A percentile compares a stretch with the other conserved stretches of the same genome.
Conservation (phyloP, 2,888 invertebrate genomes). For the Pilophorus perplexus region DNA sequence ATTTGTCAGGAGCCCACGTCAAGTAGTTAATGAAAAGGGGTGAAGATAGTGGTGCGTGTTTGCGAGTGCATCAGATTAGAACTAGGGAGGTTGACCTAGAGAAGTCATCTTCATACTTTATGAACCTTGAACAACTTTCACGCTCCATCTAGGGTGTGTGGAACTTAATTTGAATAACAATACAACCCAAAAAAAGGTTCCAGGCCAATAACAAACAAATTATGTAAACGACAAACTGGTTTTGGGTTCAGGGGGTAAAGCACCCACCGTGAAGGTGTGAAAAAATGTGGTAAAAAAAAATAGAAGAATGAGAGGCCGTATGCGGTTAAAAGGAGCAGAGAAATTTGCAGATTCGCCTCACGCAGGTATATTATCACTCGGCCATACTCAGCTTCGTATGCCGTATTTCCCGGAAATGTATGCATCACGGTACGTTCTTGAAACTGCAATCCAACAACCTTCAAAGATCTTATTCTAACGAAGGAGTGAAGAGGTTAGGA, state of each 20-base stretch:
- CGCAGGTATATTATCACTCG: no score
- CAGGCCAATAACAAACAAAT: slow-evolving; percentile 32
- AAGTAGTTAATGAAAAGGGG: no score
- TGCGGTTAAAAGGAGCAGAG: no score
- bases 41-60: no score
- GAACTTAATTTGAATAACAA: slow-evolving; percentile 32
- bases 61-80: no score
- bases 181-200: slow-evolving; percentile 4
- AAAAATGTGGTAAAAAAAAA: slow-evolving; percentile 4
- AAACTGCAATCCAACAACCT: slow-evolving; percentile 13
- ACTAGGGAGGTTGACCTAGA: no score
- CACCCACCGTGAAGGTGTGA: slow-evolving; percentile 32
- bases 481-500: slow-evolving; percentile 27
- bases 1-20: no score
- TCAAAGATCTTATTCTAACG: not conserved
- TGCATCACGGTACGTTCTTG: no score
- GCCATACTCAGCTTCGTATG: no score
- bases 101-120: no score
- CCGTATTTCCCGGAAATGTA: no score
- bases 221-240: slow-evolving; percentile 36
- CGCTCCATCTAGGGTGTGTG: slow-evolving; percentile 20
- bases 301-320: not conserved
- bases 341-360: no score
- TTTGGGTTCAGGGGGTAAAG: slow-evolving; percentile 23
- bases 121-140: slow-evolving; percentile 2